A percentile compares a stretch with the other conserved stretches of the same genome.
Evolutionary conservation across 2,888 invertebrate species (phyloP).

Genomic region (Yponomeuta evonymella): DNA sequence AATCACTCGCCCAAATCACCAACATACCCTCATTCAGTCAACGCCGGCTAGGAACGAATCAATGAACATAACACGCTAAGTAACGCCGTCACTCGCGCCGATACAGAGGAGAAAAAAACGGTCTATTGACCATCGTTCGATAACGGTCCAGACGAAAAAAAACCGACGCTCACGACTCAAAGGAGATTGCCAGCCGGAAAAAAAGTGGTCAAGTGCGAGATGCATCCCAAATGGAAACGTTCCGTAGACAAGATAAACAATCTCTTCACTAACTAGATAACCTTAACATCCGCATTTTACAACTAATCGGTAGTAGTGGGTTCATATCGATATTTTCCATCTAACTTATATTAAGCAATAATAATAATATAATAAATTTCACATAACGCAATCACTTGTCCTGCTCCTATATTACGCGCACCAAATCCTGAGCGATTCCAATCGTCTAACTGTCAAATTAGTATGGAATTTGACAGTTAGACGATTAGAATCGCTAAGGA

Average conservation of each 20-base stretch:
- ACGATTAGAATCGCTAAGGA: no score
- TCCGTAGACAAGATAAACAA: not conserved
- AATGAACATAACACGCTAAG: conserved; percentile 1
- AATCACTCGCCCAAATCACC: not conserved
- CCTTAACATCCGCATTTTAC: no score
- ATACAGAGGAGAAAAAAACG: not conserved
- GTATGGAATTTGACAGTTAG: no score
- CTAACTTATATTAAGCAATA: no score
- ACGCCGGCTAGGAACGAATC: not conserved
- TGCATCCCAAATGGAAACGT: conserved; percentile 1
- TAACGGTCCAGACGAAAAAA: conserved; percentile 57
- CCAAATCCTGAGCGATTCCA: no score
- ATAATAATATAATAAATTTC: no score
- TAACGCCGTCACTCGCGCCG: conserved; percentile 1
- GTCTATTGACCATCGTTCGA: conserved; percentile 31
- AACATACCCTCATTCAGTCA: conserved; percentile 3
- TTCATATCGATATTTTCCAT: no score
- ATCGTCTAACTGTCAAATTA: no score
- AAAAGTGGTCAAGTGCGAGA: conserved; percentile 37
- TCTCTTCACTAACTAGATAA: no score
- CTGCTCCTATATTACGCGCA: no score
- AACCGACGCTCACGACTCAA: conserved; percentile 59
- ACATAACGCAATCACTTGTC: no score
- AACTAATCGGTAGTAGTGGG: no score
- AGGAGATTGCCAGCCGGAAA: conserved; percentile 54